Evolutionary conservation across 2,113 vertebrate genomes (phyloP).

Genomic region (Indicator indicator): DNA sequence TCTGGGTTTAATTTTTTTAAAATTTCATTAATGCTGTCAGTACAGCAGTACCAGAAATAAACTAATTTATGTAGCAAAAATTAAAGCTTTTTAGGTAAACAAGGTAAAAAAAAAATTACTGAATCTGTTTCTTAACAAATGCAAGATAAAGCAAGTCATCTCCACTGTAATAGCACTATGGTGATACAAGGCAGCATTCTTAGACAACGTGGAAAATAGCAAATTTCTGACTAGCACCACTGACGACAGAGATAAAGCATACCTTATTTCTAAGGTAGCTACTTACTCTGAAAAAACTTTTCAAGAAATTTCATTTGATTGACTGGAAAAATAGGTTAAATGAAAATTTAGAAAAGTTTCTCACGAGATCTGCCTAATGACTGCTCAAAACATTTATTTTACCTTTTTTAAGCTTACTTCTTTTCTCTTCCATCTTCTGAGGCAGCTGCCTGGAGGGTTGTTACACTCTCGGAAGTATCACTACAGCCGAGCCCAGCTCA

Average conservation of each 20-base stretch:
- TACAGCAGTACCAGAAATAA: background rate
- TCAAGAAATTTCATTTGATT: no score
- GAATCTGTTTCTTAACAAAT: background rate
- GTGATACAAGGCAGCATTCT: background rate
- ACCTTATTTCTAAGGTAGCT: background rate
- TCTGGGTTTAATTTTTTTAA: background rate
- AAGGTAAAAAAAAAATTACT: background rate
- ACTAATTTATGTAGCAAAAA: background rate
- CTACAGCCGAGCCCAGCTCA: background rate
- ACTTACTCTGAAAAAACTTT: background rate
- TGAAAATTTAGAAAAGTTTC: background rate
- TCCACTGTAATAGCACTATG: background rate
- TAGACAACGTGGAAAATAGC: background rate
- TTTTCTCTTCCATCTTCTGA: slow-evolving; percentile 66
- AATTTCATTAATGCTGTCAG: background rate
- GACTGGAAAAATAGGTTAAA: background rate
- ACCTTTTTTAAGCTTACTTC: slow-evolving; percentile 50
- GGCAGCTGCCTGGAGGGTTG: background rate
- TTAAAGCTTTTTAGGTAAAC: background rate
- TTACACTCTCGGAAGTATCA: background rate
- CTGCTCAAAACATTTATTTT: background rate
- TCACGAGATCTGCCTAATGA: background rate
- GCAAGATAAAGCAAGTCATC: background rate
- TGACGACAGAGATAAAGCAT: background rate
- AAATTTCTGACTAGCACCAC: background rate